These are phyloP conservation scores for Ericerus pela DNA, from an alignment of 1,140 invertebrate species.

Conservation along the genomic window DNA sequence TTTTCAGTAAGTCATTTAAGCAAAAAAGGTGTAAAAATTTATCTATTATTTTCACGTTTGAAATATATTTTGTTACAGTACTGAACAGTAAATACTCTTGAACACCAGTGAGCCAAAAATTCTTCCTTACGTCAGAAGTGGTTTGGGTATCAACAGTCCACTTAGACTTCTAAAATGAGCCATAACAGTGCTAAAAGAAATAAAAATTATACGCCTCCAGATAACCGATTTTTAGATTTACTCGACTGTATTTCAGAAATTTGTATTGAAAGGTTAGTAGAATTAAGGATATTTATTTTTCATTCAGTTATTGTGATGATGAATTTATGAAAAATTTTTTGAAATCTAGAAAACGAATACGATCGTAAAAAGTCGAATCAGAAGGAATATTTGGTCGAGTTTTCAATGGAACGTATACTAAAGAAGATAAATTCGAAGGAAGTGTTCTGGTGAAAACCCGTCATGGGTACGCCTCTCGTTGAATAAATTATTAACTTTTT, in stretches of 20 bases:
- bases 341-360: conserved; percentile 19
- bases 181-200: neutral
- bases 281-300: neutral
- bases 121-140: neutral
- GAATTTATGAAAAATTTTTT: neutral
- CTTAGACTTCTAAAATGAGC: neutral
- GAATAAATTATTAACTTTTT: neutral
- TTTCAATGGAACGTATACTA: conserved; percentile 60
- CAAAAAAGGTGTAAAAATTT: neutral
- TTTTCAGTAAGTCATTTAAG: neutral
- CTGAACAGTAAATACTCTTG: neutral
- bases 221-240: conserved; percentile 4
- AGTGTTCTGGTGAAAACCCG: conserved; percentile 73
- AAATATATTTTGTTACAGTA: neutral
- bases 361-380: conserved; percentile 22
- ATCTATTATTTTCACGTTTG: no score
- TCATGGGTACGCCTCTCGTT: conserved; percentile 43
- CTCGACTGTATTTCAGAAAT: neutral
- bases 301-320: neutral
- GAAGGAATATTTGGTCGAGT: conserved; percentile 70
- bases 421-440: conserved; percentile 32
- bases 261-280: neutral
- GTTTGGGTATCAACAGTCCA: neutral
- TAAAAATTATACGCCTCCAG: neutral
- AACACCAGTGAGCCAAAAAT: neutral